phyloP scores from a whole-genome alignment of 2,797 vertebrate genomes.

The Scyliorhinus canicula region DNA sequence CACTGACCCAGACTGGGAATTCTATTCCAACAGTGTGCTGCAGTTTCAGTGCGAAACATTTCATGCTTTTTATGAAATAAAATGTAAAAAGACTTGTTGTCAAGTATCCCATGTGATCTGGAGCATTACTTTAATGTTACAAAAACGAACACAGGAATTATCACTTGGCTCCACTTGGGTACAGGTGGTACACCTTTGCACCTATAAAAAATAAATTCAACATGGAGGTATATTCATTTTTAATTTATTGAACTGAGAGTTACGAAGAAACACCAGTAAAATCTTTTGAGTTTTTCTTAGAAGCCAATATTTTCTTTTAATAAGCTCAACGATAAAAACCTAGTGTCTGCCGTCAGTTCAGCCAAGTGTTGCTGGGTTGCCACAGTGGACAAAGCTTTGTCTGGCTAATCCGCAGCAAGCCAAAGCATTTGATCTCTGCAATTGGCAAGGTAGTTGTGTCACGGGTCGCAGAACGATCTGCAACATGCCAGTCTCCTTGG shows the following conservation, averaged over 20 bases:
- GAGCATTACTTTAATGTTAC: neutral
- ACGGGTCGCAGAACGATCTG: neutral
- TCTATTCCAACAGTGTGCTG: neutral
- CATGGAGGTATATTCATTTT: neutral
- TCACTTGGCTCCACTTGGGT: neutral
- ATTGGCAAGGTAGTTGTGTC: neutral
- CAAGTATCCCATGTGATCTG: neutral
- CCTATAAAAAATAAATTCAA: neutral
- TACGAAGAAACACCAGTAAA: neutral
- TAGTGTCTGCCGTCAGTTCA: neutral
- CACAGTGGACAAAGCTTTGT: neutral
- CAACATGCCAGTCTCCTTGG: neutral
- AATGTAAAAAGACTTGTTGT: too few relatives aligned
- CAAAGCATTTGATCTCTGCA: neutral
- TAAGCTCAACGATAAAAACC: neutral
- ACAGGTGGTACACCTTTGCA: neutral
- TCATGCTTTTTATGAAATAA: neutral
- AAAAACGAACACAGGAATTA: neutral
- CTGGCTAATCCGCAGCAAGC: neutral
- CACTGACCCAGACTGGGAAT: neutral
- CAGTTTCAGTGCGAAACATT: neutral
- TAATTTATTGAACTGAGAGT: neutral
- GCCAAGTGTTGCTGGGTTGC: neutral
- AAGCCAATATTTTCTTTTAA: neutral
- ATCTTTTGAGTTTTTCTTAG: neutral